phyloP scores from a whole-genome alignment of 1,140 invertebrate genomes.

The Cotesia chilonis region DNA sequence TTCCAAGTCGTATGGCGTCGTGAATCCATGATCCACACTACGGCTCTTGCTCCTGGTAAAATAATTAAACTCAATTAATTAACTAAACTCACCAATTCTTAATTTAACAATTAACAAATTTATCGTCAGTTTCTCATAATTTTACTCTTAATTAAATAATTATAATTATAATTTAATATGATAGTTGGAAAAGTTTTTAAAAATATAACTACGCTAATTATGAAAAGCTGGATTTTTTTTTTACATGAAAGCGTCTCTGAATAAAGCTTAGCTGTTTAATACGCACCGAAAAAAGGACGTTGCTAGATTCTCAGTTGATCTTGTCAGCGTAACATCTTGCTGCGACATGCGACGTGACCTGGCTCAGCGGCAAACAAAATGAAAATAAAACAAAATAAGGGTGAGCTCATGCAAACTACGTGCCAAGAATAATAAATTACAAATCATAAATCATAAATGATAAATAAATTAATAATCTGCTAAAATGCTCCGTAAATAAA shows the following conservation, averaged over 20 bases:
- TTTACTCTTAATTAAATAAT: too few relatives aligned
- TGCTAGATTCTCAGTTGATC: conserved; percentile 61
- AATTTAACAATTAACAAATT: neutral
- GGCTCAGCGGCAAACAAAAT: conserved; percentile 41
- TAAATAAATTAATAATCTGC: conserved; percentile 1
- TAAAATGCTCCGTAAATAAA: too few relatives aligned
- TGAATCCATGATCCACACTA: conserved; percentile 86
- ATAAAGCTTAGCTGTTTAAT: conserved; percentile 9
- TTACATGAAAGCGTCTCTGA: neutral
- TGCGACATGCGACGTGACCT: conserved; percentile 80
- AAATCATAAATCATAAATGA: conserved; percentile 16
- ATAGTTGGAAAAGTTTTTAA: too few relatives aligned
- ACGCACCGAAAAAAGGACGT: conserved; percentile 59
- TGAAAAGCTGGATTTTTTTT: conserved; percentile 17
- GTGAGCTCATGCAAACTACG: conserved; percentile 53
- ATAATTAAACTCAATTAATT: conserved; percentile 38
- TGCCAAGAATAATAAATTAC: conserved; percentile 42
- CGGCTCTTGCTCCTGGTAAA: conserved; percentile 85
- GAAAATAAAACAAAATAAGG: conserved; percentile 52
- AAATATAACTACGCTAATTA: neutral
- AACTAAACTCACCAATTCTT: too few relatives aligned
- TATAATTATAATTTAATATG: too few relatives aligned
- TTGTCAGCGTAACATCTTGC: conserved; percentile 69
- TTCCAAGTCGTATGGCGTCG: conserved; percentile 82
- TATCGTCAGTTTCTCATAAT: too few relatives aligned